phyloP scores from a whole-genome alignment of 2,113 vertebrate genomes.

The Xenus cinereus region DNA sequence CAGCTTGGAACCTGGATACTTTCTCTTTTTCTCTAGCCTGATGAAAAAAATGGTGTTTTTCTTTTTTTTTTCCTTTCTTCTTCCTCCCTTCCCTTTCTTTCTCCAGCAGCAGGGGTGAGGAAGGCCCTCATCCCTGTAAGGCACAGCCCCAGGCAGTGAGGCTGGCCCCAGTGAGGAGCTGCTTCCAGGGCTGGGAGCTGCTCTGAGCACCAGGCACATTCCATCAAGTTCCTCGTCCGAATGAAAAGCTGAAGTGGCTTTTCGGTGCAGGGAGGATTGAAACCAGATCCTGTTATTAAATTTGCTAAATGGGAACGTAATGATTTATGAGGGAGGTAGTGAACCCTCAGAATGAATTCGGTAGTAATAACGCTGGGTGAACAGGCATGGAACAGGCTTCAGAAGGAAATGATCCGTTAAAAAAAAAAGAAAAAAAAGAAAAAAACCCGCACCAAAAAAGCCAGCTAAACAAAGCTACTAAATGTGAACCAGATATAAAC shows the following conservation, averaged over 20 bases:
- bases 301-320: background rate
- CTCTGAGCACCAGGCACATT: slow-evolving; percentile 6
- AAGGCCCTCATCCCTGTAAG: background rate
- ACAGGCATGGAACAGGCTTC: background rate
- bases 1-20: accelerated
- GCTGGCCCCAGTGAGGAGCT: background rate
- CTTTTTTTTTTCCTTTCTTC: background rate
- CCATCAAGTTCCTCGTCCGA: background rate
- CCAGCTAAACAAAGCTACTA: background rate
- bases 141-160: background rate
- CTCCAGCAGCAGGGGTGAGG: background rate
- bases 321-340: slow-evolving; percentile 32
- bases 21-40: background rate
- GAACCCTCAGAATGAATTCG: slow-evolving; percentile 9
- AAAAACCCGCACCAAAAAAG: background rate
- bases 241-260: slow-evolving; percentile 24
- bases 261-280: slow-evolving; percentile 20
- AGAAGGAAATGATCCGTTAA: background rate
- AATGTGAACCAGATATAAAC: slow-evolving; percentile 3
- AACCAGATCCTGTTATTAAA: slow-evolving; percentile 53
- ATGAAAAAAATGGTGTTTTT: background rate
- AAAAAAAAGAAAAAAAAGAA: background rate
- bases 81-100: background rate
- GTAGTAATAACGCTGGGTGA: background rate
- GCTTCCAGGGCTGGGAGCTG: background rate